Evolutionary conservation across 2,888 invertebrate genomes (phyloP), one percentile per base, ranked within the genome.

Genomic region (Zelleria hepariella): DNA sequence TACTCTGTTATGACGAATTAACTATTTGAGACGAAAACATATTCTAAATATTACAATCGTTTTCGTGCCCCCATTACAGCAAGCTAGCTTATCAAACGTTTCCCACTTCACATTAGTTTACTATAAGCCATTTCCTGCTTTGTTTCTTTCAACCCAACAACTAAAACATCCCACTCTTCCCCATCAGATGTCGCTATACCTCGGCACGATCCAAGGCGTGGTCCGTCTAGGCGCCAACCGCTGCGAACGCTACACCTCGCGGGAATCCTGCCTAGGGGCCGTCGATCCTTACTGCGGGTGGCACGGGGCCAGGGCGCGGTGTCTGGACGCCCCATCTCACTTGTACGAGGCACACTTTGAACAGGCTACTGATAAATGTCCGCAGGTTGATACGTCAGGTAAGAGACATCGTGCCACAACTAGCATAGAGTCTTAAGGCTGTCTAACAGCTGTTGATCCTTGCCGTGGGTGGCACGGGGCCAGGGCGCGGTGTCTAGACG

Each of bases 271-370:
- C 76, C 75, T 95, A 52, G 93, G 93, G 67, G 94, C 97, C 0
- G 94, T 94, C 83, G 98, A 98, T 82, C 98, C 98, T 0, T 97
- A 98, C 76, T 98, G 98, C 78, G 98, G 97, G 0, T 98, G 98
- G 98, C 94, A 97, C 80, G 93, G 94, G 65, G 89, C 92, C 5
- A 82, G 91, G n/a, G 93, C 95, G 66, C 83, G 88, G 23, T 98
- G 98, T 72, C 92, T 93, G 0, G 84, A 92, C 0, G 92, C 95
- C 0, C 62, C 68, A 0, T 62, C 67, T 0, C 71, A 75, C n/a
- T 82, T 91, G 47, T 92, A 92, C 67, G 96, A 96, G 93, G 89
- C 91, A 6, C 92, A 92, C 70, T 96, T 97, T 93, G 86, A 91
- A 52, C 97, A 97, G 77, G 85, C 90, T 24, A 91, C 94, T 56